Conservation (phyloP, 2,113 vertebrate species). For the Neolamprologus fasciatus region DNA sequence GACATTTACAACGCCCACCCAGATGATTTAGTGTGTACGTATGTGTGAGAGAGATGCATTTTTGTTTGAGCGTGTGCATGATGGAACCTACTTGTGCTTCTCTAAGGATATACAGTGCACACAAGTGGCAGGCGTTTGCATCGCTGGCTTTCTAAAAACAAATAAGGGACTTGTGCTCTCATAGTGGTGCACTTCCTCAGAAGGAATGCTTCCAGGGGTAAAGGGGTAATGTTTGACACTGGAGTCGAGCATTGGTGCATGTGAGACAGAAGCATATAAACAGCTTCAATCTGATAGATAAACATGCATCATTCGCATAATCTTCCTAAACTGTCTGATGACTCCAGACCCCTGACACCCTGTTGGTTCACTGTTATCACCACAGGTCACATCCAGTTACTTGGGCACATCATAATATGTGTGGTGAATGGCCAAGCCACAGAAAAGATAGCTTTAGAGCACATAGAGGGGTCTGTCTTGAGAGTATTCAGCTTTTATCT, state of each 20-base stretch:
- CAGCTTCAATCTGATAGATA: background rate
- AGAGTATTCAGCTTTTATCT: background rate
- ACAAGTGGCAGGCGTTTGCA: slow-evolving; percentile 8
- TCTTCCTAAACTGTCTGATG: background rate
- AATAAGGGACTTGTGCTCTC: slow-evolving; percentile 4
- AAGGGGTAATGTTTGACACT: background rate
- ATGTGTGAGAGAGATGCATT: background rate
- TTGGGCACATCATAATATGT: background rate
- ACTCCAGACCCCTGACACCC: background rate
- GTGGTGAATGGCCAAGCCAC: background rate
- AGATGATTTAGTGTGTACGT: background rate
- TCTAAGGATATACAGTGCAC: slow-evolving; percentile 8
- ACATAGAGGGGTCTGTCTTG: background rate
- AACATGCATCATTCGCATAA: background rate
- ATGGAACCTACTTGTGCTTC: slow-evolving; percentile 6
- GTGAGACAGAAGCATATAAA: background rate
- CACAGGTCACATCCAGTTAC: background rate
- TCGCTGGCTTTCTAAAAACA: slow-evolving; percentile 2
- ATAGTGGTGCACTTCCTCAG: background rate
- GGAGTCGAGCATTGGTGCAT: background rate
- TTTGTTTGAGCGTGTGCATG: background rate
- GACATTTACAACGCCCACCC: slow-evolving; percentile 57
- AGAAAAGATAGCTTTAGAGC: background rate
- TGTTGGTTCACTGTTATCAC: background rate
- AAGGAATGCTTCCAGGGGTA: background rate